Base-by-base conservation (phyloP, 2,888 invertebrate genomes). In the Euclidia mi region DNA sequence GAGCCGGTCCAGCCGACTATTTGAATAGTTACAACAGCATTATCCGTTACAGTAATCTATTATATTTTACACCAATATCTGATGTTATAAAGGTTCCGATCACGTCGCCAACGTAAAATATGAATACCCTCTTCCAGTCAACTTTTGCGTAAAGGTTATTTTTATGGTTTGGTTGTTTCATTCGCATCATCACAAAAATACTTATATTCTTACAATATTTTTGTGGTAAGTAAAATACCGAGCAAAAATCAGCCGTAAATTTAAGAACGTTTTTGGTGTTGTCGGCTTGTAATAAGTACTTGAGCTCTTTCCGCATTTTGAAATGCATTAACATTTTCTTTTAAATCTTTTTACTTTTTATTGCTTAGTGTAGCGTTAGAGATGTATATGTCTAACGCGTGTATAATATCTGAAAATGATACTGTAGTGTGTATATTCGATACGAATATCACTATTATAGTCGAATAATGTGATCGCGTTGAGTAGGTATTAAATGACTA, bases 261-360 rank as follows among this genome's bases (percentile, higher is more conserved):
- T 48, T 37, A 41, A 55, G 56, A 68, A 56, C 51, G 61, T 11
- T 28, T 20, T 35, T n/a, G 18, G 38, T 61, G 50, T 57, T 18
- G 43, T 10, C 41, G 38, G 25, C 50, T 29, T 48, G n/a, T n/a
- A n/a, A n/a, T n/a, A n/a, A 50, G 58, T 42, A 43, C 40, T 42
- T 47, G 53, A 37, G n/a, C 17, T 15, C 46, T 35, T 46, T 51
- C 55, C 51, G 57, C n/a, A 65, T n/a, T n/a, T n/a, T n/a, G n/a
- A n/a, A 65, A 68, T 70, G 53, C 53, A 65, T 70, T 42, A 55
- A 50, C 34, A 17, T 38, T n/a, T 71, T 59, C 49, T 34, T 37
- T 42, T 32, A 46, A 44, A 50, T 35, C 42, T n/a, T n/a, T n/a
- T 37, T 38, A 41, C 34, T 35, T 4, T 47, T 32, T 55, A 46